Percentiles rank a stretch among this genome's conserved stretches.
phyloP scores from a whole-genome alignment of 2,797 vertebrate genomes.

The Hydrophis major region DNA sequence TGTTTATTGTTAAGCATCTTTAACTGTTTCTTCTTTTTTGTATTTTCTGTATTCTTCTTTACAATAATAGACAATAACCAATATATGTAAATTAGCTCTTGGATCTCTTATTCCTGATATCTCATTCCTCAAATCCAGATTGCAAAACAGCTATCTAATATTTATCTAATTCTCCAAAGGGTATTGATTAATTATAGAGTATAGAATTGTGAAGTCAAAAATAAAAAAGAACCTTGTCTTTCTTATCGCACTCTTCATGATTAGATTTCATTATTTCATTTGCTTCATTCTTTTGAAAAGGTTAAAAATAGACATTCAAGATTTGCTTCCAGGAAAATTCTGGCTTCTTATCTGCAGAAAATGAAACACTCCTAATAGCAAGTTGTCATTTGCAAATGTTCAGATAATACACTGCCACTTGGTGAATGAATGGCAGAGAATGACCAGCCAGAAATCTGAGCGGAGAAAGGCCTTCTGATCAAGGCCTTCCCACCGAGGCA shows the following conservation, averaged over 20 bases:
- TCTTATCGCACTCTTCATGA: not conserved
- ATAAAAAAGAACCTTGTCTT: slow-evolving; percentile 37
- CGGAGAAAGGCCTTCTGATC: slow-evolving; percentile 34
- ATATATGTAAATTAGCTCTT: slow-evolving; percentile 49
- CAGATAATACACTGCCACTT: slow-evolving; percentile 53
- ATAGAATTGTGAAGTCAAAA: not conserved
- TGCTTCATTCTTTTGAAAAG: slow-evolving; percentile 15
- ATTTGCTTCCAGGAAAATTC: slow-evolving; percentile 52
- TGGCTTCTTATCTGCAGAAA: slow-evolving; percentile 58
- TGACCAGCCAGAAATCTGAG: slow-evolving; percentile 52
- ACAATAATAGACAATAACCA: not conserved
- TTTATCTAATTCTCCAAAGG: slow-evolving; percentile 58
- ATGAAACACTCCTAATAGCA: slow-evolving; percentile 53
- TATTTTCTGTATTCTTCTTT: not conserved
- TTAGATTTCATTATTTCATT: not conserved
- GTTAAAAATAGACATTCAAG: slow-evolving; percentile 43
- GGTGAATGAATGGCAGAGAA: slow-evolving; percentile 45
- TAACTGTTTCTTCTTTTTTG: not conserved
- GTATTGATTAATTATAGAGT: slow-evolving; percentile 49
- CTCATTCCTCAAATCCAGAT: slow-evolving; percentile 62
- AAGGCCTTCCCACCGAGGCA: slow-evolving; percentile 17
- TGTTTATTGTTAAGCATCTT: not conserved
- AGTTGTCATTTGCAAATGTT: slow-evolving; percentile 59
- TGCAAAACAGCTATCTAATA: slow-evolving; percentile 62
- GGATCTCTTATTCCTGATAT: slow-evolving; percentile 56